phyloP scores from a whole-genome alignment of 2,113 vertebrate genomes.

The Galemys pyrenaicus region DNA sequence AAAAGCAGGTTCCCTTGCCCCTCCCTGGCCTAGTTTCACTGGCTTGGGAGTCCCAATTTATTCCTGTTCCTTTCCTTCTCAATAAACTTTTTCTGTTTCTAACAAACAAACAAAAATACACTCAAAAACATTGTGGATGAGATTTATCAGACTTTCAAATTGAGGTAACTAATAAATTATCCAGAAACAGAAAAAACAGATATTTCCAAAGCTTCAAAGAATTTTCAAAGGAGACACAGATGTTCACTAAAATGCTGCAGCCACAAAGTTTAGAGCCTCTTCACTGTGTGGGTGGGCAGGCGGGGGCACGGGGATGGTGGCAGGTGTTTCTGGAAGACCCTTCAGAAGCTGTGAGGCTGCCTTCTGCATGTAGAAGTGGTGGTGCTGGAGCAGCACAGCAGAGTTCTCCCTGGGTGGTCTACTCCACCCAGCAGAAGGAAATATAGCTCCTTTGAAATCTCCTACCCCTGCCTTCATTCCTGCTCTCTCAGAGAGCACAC shows the following conservation, averaged over 20 bases:
- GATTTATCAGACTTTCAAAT: not conserved
- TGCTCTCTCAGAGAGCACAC: not conserved
- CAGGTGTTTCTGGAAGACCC: too few species aligned
- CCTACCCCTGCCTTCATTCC: not conserved
- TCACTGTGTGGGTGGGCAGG: fast-evolving
- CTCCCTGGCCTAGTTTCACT: too few species aligned
- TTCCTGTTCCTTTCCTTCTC: too few species aligned
- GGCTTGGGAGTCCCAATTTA: too few species aligned
- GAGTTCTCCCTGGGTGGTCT: not conserved
- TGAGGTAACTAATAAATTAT: not conserved
- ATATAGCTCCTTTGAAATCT: not conserved
- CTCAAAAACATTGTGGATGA: not conserved
- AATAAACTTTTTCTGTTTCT: too few species aligned
- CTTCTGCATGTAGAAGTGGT: fast-evolving
- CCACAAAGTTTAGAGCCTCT: not conserved
- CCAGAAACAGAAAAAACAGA: not conserved
- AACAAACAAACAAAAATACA: too few species aligned
- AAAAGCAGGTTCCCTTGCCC: too few species aligned
- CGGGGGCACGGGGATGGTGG: fast-evolving
- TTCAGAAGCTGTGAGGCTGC: not conserved
- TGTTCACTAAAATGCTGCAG: not conserved
- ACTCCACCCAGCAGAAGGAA: not conserved
- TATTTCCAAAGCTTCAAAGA: not conserved
- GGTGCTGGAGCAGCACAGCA: not conserved
- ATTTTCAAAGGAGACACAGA: not conserved